These are phyloP conservation scores for Fringilla coelebs DNA, from an alignment of 2,797 vertebrate species.

Conservation along the genomic window DNA sequence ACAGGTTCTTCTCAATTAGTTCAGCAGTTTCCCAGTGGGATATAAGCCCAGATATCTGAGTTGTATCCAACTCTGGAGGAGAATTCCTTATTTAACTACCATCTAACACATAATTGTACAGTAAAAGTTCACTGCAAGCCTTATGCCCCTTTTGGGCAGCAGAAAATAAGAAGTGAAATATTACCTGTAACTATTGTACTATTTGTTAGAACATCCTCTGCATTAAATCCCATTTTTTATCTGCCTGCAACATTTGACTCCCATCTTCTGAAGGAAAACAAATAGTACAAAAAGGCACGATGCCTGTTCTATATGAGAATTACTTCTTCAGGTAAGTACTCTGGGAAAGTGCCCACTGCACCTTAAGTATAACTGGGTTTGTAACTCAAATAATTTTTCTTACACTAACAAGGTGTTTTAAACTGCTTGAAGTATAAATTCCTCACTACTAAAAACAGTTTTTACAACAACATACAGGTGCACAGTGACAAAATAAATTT, in stretches of 20 bases:
- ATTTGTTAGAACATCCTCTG: neutral
- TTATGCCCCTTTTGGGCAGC: neutral
- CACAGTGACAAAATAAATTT: constrained; percentile 46
- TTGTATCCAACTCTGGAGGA: neutral
- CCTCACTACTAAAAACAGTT: neutral
- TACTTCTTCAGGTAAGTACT: neutral
- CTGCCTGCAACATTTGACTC: neutral
- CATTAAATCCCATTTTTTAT: neutral
- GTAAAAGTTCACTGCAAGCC: neutral
- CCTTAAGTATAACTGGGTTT: neutral
- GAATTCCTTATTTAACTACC: neutral
- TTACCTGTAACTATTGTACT: neutral
- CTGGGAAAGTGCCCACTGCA: neutral
- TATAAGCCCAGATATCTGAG: neutral
- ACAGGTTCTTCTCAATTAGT: neutral
- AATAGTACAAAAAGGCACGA: neutral
- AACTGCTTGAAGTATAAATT: neutral
- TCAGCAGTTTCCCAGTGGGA: neutral
- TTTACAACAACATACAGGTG: constrained; percentile 24
- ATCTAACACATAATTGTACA: neutral
- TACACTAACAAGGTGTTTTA: neutral
- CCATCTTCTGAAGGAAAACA: neutral
- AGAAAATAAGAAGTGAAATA: neutral
- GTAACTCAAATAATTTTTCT: neutral
- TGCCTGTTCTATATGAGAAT: neutral